A percentile compares a stretch with the other conserved stretches of the same genome.
phyloP scores from a whole-genome alignment of 2,113 vertebrate species.

The Callithrix jacchus region DNA sequence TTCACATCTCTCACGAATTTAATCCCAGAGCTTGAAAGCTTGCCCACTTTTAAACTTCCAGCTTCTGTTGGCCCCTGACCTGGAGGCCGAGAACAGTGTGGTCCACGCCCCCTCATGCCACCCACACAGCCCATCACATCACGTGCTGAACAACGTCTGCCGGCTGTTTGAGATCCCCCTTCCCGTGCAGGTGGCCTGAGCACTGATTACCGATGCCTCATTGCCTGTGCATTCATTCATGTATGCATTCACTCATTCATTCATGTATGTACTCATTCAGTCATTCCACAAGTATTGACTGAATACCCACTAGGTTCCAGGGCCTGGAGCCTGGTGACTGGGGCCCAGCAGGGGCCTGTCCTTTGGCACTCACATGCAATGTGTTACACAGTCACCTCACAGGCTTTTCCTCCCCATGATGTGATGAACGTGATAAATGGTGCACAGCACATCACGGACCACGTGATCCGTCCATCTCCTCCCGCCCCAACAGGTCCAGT shows the following conservation, averaged over 20 bases:
- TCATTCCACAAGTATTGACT: not conserved
- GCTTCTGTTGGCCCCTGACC: not conserved
- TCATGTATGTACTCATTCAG: too few relatives aligned
- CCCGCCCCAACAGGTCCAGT: not conserved
- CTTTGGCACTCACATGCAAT: rapidly evolving
- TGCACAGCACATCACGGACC: not conserved
- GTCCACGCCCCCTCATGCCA: rapidly evolving
- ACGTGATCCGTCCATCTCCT: not conserved
- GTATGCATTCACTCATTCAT: rapidly evolving
- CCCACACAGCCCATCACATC: too few relatives aligned
- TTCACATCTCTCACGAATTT: not conserved
- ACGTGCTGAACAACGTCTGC: not conserved
- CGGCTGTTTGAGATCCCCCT: too few relatives aligned
- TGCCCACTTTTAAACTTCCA: rapidly evolving
- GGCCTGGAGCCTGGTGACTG: not conserved
- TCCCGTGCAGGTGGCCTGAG: rapidly evolving
- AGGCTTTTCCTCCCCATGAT: not conserved
- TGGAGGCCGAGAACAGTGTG: rapidly evolving
- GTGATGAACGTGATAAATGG: too few relatives aligned
- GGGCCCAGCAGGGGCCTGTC: not conserved
- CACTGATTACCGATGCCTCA: too few relatives aligned
- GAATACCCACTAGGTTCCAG: not conserved
- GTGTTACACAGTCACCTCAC: not conserved
- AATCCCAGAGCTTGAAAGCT: not conserved
- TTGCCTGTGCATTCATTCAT: not conserved